Evolutionary conservation across 2,113 vertebrate genomes (phyloP).

Genomic region (Barbus barbus): DNA sequence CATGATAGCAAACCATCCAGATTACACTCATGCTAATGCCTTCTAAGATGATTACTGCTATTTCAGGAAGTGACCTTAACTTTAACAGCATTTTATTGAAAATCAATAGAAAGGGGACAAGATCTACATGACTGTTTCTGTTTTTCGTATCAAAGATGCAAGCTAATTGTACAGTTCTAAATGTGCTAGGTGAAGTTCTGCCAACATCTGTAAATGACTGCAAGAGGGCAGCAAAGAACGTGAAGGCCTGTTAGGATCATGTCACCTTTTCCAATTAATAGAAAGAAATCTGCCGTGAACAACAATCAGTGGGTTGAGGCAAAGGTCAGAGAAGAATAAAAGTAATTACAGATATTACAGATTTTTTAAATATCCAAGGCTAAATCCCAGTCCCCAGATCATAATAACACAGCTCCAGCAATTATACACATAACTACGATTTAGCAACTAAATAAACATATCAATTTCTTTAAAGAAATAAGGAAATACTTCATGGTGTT

Average conservation of each 20-base stretch:
- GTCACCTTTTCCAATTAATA: conserved; percentile 6
- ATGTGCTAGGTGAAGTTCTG: neutral
- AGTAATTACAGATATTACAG: neutral
- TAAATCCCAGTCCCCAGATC: neutral
- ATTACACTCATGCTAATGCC: conserved; percentile 84
- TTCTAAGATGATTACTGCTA: conserved; percentile 90
- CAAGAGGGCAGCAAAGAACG: too few relatives aligned
- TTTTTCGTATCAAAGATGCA: conserved; percentile 1
- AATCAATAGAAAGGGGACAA: conserved; percentile 33
- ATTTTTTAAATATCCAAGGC: too few relatives aligned
- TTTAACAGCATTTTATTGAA: conserved; percentile 44
- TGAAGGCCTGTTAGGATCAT: neutral
- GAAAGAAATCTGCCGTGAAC: neutral
- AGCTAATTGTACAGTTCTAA: neutral
- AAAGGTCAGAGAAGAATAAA: neutral
- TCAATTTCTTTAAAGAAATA: neutral
- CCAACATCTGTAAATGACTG: neutral
- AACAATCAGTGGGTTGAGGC: neutral
- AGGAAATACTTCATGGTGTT: too few relatives aligned
- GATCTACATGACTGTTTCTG: conserved; percentile 6
- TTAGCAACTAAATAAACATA: too few relatives aligned
- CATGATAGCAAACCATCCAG: conserved; percentile 67
- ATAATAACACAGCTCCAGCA: neutral
- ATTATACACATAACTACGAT: neutral
- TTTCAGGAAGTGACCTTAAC: conserved; percentile 74